These are phyloP conservation scores for Pan paniscus DNA, from an alignment of 2,113 vertebrate genomes.

Conservation along the genomic window DNA sequence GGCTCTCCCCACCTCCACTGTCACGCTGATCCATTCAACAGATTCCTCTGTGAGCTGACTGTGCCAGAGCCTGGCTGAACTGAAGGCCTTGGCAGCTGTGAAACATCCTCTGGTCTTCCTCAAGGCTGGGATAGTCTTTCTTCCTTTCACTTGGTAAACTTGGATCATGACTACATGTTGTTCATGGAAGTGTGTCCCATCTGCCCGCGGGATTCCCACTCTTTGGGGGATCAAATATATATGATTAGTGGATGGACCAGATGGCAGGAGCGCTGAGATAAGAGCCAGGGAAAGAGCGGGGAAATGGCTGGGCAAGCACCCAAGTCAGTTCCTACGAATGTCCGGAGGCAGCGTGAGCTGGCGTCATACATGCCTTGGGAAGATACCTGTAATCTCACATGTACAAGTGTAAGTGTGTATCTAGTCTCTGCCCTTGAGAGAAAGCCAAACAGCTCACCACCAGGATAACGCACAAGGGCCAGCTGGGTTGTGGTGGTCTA, in stretches of 20 bases:
- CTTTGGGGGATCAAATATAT: not conserved
- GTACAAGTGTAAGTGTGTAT: accelerated
- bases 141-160: not conserved
- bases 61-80: accelerated
- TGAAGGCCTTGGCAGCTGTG: accelerated
- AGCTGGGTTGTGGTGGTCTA: not conserved
- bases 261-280: too few species aligned
- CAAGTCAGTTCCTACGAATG: too few species aligned
- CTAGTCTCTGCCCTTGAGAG: not conserved
- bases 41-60: accelerated
- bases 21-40: not conserved
- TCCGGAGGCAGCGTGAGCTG: too few species aligned
- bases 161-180: accelerated
- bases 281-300: not conserved
- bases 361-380: accelerated
- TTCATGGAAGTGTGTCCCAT: not conserved
- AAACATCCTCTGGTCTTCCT: not conserved
- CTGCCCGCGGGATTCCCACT: not conserved
- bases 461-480: not conserved
- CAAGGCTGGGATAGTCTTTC: not conserved
- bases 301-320: accelerated
- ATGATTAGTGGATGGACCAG: not conserved
- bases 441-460: not conserved
- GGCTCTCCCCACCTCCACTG: too few species aligned
- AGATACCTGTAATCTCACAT: not conserved